phyloP scores from a whole-genome alignment of 2,797 vertebrate genomes.

The Labeo calbasu region DNA sequence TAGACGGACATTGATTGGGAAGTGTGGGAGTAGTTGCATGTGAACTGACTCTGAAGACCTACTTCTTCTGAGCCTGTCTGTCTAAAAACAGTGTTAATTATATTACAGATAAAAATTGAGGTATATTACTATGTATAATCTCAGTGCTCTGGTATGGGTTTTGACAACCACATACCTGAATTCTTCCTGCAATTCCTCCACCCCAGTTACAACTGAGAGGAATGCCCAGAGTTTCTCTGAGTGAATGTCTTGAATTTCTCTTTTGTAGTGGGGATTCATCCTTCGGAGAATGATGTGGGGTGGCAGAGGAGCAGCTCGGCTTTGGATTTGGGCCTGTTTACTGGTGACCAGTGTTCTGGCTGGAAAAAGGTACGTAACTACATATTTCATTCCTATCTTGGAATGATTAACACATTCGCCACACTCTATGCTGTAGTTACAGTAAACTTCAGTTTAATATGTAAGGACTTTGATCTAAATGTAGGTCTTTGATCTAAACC shows the following conservation, averaged over 20 bases:
- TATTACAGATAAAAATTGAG: background rate
- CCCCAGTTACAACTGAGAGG: background rate
- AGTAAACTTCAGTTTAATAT: background rate
- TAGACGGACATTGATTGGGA: background rate
- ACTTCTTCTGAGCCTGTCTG: background rate
- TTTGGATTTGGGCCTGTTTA: conserved; percentile 88
- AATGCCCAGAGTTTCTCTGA: background rate
- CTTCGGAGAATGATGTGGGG: conserved; percentile 84
- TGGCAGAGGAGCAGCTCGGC: conserved; percentile 80
- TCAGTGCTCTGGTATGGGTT: background rate
- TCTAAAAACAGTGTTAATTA: background rate
- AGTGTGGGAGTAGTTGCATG: background rate
- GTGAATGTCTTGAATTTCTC: conserved; percentile 41
- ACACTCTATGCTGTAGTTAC: background rate
- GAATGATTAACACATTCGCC: background rate
- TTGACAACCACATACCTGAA: background rate
- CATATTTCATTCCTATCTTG: background rate
- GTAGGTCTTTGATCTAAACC: conserved; percentile 14
- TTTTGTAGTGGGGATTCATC: conserved; percentile 80
- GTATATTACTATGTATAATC: background rate
- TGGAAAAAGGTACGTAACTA: conserved; percentile 88
- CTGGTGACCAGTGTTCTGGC: conserved; percentile 77
- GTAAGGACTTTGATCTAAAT: conserved; percentile 27
- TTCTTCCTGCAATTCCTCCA: background rate
- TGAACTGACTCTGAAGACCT: background rate